phyloP scores from a whole-genome alignment of 2,888 invertebrate genomes.

The Tetanocera ferruginea region DNA sequence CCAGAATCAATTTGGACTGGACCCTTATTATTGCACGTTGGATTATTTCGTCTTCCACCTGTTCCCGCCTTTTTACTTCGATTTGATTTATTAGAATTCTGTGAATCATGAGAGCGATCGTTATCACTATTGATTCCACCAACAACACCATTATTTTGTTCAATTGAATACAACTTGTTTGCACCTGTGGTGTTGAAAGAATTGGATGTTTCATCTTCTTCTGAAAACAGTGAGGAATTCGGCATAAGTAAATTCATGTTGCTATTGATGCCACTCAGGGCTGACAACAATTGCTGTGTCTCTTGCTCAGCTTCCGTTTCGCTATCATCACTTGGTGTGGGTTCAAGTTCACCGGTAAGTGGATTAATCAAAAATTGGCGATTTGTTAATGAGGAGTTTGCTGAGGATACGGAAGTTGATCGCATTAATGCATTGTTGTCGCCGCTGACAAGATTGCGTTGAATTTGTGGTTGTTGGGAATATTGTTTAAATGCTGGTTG shows the following conservation, averaged over 20 bases:
- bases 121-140: slow-evolving; percentile 73
- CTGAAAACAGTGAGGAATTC: slow-evolving; percentile 58
- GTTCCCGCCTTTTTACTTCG: slow-evolving; percentile 51
- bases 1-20: slow-evolving; percentile 4
- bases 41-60: slow-evolving; percentile 25
- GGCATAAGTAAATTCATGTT: slow-evolving; percentile 50
- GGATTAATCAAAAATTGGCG: slow-evolving; percentile 89
- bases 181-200: slow-evolving; percentile 71
- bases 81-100: slow-evolving; percentile 70
- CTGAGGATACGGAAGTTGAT: slow-evolving; percentile 38
- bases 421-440: slow-evolving; percentile 42
- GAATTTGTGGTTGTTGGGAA: slow-evolving; percentile 37
- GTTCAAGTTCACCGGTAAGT: slow-evolving; percentile 87
- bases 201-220: slow-evolving; percentile 69
- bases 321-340: slow-evolving; percentile 79
- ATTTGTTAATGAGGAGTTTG: slow-evolving; percentile 70
- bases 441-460: slow-evolving; percentile 36
- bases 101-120: slow-evolving; percentile 69
- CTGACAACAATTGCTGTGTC: slow-evolving; percentile 47
- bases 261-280: slow-evolving; percentile 23
- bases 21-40: slow-evolving; percentile 49
- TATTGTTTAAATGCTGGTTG: slow-evolving; percentile 19
- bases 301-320: slow-evolving; percentile 74
- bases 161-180: slow-evolving; percentile 72
- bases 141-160: slow-evolving; percentile 56